Percentiles rank a stretch among this genome's conserved stretches.
These are phyloP conservation scores for Hypotaenidia philippensis DNA, from an alignment of 2,797 vertebrate genomes.

Conservation along the genomic window DNA sequence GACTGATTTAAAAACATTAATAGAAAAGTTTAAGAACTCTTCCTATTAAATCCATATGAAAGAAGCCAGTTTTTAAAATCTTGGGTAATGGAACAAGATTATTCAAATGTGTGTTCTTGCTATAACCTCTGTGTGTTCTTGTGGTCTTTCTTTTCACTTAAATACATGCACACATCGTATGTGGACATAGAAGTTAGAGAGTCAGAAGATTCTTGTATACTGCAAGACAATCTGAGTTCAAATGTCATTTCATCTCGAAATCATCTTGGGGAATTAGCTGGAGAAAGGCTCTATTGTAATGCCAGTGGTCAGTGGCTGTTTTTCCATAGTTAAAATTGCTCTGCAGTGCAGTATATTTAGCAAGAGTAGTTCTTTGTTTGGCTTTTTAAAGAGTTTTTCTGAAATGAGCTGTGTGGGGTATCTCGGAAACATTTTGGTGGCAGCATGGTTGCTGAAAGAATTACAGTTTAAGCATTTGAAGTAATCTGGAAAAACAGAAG, in stretches of 20 bases:
- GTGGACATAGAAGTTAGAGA: not conserved
- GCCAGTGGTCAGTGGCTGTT: not conserved
- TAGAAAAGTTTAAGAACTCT: not conserved
- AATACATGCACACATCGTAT: not conserved
- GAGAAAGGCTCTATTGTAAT: conserved; percentile 38
- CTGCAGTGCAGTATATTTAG: conserved; percentile 48
- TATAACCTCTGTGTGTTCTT: not conserved
- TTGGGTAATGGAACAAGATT: not conserved
- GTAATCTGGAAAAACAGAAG: conserved; percentile 42
- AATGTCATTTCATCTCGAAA: not conserved
- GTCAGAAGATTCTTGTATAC: not conserved
- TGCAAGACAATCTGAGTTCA: not conserved
- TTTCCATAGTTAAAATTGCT: not conserved
- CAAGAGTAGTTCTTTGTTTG: conserved; percentile 44
- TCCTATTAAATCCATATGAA: not conserved
- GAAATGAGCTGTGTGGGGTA: not conserved
- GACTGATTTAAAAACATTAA: not conserved
- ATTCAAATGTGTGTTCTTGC: not conserved
- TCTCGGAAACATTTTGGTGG: conserved; percentile 12
- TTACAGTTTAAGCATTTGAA: conserved; percentile 2
- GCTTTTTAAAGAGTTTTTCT: conserved; percentile 20
- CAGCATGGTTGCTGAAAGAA: not conserved
- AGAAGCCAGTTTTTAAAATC: not conserved
- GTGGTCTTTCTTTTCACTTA: not conserved
- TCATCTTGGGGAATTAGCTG: not conserved